Evolutionary conservation across 1,140 invertebrate species (phyloP), one percentile per base, ranked within the genome.

Genomic region (Drosophila lacteicornis): DNA sequence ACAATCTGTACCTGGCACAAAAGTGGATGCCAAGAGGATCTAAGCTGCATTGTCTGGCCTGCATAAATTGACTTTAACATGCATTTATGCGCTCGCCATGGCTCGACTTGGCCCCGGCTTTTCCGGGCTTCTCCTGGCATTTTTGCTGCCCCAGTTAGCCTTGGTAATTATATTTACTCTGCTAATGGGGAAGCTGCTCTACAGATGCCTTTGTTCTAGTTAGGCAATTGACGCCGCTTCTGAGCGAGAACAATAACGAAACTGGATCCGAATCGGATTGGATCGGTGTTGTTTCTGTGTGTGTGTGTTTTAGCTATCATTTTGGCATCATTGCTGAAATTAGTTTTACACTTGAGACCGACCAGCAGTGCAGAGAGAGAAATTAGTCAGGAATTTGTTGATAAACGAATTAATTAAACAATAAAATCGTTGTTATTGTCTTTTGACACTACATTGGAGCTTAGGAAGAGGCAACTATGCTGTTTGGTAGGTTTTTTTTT

Each of bases 151-250:
- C 79, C 79, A 86, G 69, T 73, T 87, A 67, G 60, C 58, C 75
- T 69, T 82, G 45, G 75, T 82, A 86, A 87, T 86, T 86, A 86
- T 86, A 82, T 87, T 86, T 82, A 75, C 83, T 82, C 50, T 65
- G 80, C 75, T 82, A 82, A 79, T 79, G 75, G 53, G 38, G n/a
- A 55, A 70, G 19, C 58, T 74, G 47, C 25, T 17, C 50, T 19
- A 19, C 71, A 57, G 61, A 49, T 55, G 82, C 63, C 56, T 63
- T 86, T 87, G 82, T 87, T 79, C 83, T 71, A 87, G 65, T 86
- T 86, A 40, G 57, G 49, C 79, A 77, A 77, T 77, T 68, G 73
- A 78, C 73, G 73, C 73, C 62, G 63, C 73, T 68, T 56, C 43
- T 33, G 38, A 43, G 22, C 43, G 19, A 53, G 51, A 63, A 75